phyloP scores from a whole-genome alignment of 2,888 invertebrate species.

The Nomada lathburiana region DNA sequence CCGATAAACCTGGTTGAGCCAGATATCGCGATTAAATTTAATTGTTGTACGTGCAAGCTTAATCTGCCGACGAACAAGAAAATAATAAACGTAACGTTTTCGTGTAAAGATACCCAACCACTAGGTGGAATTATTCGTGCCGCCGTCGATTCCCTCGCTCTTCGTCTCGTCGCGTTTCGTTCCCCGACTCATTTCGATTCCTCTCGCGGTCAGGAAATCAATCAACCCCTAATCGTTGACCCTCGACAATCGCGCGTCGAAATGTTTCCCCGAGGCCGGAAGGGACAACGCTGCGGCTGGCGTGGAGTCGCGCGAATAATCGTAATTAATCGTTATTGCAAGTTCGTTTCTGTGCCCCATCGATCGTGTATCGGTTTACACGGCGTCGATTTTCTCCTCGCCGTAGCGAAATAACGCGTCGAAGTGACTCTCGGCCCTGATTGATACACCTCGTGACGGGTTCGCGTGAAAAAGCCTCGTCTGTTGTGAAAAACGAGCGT shows the following conservation, averaged over 20 bases:
- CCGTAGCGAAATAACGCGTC: constrained; percentile 15
- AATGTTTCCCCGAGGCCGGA: neutral
- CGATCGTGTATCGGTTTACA: constrained; percentile 21
- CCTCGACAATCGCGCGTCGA: constrained; percentile 19
- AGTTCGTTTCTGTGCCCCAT: constrained; percentile 19
- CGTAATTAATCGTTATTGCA: constrained; percentile 31
- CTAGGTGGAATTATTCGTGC: neutral
- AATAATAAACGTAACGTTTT: neutral
- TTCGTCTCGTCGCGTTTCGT: neutral
- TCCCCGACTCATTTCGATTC: constrained; percentile 17
- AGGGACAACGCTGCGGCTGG: constrained; percentile 6
- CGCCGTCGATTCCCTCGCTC: no score
- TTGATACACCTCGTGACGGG: neutral
- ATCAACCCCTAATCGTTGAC: constrained; percentile 14
- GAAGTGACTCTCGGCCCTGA: neutral
- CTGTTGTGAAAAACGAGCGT: neutral
- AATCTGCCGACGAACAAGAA: neutral
- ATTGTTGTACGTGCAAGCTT: neutral
- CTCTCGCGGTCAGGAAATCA: constrained; percentile 1
- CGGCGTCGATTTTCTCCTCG: neutral
- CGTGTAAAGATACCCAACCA: no score
- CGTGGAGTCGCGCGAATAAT: constrained; percentile 6
- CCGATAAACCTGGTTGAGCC: neutral
- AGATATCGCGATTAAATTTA: neutral
- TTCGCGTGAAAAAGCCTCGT: neutral